Evolutionary conservation across 2,113 vertebrate species (phyloP), one percentile per base, ranked within the genome.

Genomic region (Xiphias gladius): DNA sequence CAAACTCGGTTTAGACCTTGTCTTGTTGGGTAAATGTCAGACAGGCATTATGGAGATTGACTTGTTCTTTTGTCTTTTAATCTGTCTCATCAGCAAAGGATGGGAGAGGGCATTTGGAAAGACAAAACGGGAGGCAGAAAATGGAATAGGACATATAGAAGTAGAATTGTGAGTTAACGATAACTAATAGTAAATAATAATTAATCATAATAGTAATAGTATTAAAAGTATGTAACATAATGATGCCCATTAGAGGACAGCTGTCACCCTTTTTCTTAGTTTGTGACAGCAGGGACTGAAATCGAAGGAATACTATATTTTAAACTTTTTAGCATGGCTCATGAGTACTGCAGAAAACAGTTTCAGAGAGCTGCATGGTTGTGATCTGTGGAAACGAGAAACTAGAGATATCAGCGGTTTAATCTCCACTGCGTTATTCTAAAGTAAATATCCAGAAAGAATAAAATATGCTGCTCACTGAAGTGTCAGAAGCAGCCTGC

Each of bases 11-110:
- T 35, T 35, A 35, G 32, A 35, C 32, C 6, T 35, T 4, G 3
- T 4, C 32, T 35, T 35, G 32, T 12, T 43, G 41, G 7, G 13
- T 6, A 43, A 43, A 43, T 7, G 12, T 43, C 41, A 13, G 41
- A 8, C 37, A 39, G 37, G 9, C 37, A 39, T 39, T 39, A 39
- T 5, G 37, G 37, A 39, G 37, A 39, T 8, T 39, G 37, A 39
- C 64, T 76, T 41, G 22, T 39, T 67, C 55, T 67, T 76, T 81
- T 69, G 72, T 82, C 46, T 41, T 70, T 63, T 72, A 73, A 81
- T 71, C 77, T 19, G 64, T 26, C 28, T 61, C 59, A 59, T 63
- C 71, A 52, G 72, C 46, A 19, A 5, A 7, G 20, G 59, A 32
- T 32, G 48, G 32, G 26, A 61, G 48, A 73, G 46, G 17, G 54